Evolutionary conservation across 2,113 vertebrate species (phyloP), one percentile per base, ranked within the genome.

Genomic region (Physeter macrocephalus): DNA sequence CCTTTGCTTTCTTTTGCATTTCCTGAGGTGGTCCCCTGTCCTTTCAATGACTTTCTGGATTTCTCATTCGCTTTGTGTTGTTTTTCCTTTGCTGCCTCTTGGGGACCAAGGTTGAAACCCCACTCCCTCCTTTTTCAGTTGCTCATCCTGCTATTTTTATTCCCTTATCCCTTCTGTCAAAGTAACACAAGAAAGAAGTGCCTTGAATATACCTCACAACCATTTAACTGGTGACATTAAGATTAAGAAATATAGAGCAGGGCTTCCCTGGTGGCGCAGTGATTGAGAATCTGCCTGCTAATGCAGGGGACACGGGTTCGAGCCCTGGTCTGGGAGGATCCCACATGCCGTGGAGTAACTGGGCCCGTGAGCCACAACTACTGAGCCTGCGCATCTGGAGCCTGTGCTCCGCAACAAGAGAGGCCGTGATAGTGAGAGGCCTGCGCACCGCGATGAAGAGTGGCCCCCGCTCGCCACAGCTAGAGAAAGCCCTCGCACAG

Each of bases 61-160:
- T 94, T 86, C 91, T 94, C 85, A 52, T 88, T 88, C 2, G 2
- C 71, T 96, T 96, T 92, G 46, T 78, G 31, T 66, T 21, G 46
- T 21, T 92, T 54, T 92, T 85, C 64, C 59, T 61, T 87, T 84
- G 69, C 49, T 66, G 39, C 46, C 57, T 90, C 64, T 85, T 81
- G 72, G 91, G 62, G 66, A 71, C n/a, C 64, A 43, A 90, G 46
- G 12, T 81, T 82, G 80, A 83, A 84, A 20, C 39, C 49, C 69
- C 39, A 59, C 36, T 87, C 25, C 82, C 69, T 92, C 84, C 52
- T 43, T 94, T 62, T 88, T 67, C 27, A 39, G 75, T 82, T 77
- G 88, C 52, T 93, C 71, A 77, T 77, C 78, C 80, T 69, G 46
- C 74, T 95, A 66, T 93, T 87, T 95, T 95, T 20, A 64, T 90